A percentile compares a stretch with the other conserved stretches of the same genome.
Evolutionary conservation across 2,113 vertebrate species (phyloP).

Genomic region (Lethenteron reissneri): DNA sequence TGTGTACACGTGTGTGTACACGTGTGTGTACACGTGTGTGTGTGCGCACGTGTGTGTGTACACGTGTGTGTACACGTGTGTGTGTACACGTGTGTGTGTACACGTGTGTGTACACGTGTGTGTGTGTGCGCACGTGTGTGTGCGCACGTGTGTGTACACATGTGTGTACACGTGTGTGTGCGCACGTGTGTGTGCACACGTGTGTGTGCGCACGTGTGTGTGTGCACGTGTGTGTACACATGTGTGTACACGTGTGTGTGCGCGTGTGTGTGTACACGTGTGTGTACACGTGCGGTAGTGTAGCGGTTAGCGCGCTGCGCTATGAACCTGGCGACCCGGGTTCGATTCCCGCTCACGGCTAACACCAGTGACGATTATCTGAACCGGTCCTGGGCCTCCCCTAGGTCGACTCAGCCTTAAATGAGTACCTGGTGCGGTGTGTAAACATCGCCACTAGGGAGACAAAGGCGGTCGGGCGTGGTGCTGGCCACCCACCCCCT

Average conservation of each 20-base stretch:
- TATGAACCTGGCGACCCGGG: too few species aligned
- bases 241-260: not conserved
- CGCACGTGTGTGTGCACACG: not conserved
- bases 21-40: not conserved
- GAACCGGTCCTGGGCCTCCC: too few species aligned
- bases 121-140: too few species aligned
- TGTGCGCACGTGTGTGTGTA: not conserved
- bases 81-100: not conserved
- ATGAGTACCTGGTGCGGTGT: too few species aligned
- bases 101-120: too few species aligned
- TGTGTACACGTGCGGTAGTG: not conserved
- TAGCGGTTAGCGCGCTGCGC: too few species aligned
- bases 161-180: not conserved
- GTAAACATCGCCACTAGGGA: too few species aligned
- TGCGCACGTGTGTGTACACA: not conserved
- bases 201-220: not conserved
- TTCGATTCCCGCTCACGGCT: too few species aligned
- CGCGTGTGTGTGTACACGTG: not conserved
- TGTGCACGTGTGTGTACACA: not conserved
- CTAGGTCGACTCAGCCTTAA: too few species aligned
- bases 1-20: not conserved
- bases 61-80: not conserved
- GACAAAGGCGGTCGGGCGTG: too few species aligned
- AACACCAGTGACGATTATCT: too few species aligned
- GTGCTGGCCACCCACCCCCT: too few species aligned